Base-by-base conservation (phyloP, 2,113 vertebrate species). In the Pungitius pungitius region DNA sequence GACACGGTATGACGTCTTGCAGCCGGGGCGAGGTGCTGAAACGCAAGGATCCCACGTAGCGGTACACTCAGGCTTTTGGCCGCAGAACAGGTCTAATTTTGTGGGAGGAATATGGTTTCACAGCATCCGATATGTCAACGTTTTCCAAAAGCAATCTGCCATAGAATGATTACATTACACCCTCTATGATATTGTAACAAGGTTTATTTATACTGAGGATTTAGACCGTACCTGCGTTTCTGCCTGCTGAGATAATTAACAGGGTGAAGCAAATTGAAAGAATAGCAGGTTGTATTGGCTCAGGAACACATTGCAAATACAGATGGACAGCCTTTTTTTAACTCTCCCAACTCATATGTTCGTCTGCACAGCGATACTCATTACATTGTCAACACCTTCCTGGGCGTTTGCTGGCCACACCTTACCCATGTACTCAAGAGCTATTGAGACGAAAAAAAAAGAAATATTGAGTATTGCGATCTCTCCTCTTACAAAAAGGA, bases 331-430 rank as follows among this genome's bases (percentile, higher is more conserved):
- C n/a, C 42, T 57, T 77, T 75, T 57, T 71, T 37, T 20, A 24
- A 66, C 59, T 22, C 39, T 71, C 61, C n/a, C 24, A 78, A 84
- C 72, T 85, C 82, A 74, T 65, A 84, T 81, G 72, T 69, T 80
- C 69, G 68, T 73, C 73, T 76, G 62, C 81, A 73, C 69, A 64
- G 63, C 77, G 68, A 66, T 58, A 66, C 84, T 85, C 77, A 75
- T 86, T 89, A 66, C 75, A 88, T 88, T 76, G 80, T 83, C 81
- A 84, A 69, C 71, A 15, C 81, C 57, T 88, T 80, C 64, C 83
- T 75, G 81, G 81, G 81, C 68, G 35, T 27, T n/a, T n/a, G n/a
- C 26, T n/a, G 65, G 82, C 86, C 72, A 69, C 81, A 85, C 85
- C 77, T 81, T 75, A 75, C 62, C 75, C 65, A 71, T 69, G 70